phyloP scores from a whole-genome alignment of 2,113 vertebrate species.

The Cnemophilus loriae region DNA sequence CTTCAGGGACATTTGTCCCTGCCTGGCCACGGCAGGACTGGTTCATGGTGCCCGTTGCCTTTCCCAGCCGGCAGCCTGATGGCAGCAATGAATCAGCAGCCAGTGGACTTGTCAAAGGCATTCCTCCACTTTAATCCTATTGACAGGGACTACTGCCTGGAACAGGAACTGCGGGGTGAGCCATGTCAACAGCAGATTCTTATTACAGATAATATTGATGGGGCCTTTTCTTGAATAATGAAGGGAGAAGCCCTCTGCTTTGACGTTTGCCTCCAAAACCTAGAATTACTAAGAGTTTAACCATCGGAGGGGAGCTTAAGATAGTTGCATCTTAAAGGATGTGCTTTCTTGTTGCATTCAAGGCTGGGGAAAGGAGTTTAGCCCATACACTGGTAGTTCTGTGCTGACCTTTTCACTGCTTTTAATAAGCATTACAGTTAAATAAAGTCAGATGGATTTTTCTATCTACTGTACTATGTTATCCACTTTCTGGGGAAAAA shows the following conservation, averaged over 20 bases:
- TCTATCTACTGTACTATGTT: conserved; percentile 60
- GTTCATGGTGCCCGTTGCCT: not conserved
- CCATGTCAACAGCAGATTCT: conserved; percentile 75
- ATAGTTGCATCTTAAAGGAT: conserved; percentile 72
- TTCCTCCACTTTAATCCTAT: conserved; percentile 74
- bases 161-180: conserved; percentile 70
- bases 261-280: conserved; percentile 73
- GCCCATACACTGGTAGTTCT: conserved; percentile 16
- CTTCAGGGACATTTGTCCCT: not conserved
- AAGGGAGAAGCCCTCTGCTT: conserved; percentile 73
- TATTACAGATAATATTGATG: conserved; percentile 76
- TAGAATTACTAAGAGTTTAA: conserved; percentile 72
- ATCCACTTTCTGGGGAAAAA: conserved; percentile 29
- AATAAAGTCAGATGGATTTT: conserved; percentile 67
- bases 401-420: conserved; percentile 66
- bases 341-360: conserved; percentile 65
- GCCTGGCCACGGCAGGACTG: accelerated
- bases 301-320: conserved; percentile 65
- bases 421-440: conserved; percentile 70
- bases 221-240: conserved; percentile 73
- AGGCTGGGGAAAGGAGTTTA: conserved; percentile 61
- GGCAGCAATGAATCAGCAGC: conserved; percentile 69
- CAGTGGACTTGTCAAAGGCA: conserved; percentile 68
- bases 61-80: conserved; percentile 61
- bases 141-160: conserved; percentile 69